Evolutionary conservation across 2,113 vertebrate species (phyloP), one percentile per base, ranked within the genome.

Genomic region (Pseudorhombus dupliciocellatus): DNA sequence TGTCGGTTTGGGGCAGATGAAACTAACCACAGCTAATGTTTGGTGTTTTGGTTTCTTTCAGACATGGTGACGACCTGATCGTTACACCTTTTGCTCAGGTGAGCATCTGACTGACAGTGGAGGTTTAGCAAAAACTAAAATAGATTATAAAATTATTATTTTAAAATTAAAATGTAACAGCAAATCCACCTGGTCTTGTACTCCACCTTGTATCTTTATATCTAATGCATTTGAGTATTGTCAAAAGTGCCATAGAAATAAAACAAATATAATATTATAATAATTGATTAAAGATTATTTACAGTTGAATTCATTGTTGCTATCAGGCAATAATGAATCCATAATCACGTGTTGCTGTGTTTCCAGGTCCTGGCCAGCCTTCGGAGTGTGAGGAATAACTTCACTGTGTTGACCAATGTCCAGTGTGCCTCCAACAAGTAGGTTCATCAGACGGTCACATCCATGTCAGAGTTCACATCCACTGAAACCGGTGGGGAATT

Each of bases 21-120:
- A 51, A n/a, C 9, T 57, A 10, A 57, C 21, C 12, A 56, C 26
- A 31, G 54, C 12, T 59, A 4, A 22, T 21, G 21, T 59, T 34
- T 59, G 57, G 5, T 87, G 10, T 72, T 12, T 21, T 50, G 11
- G 11, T n/a, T 50, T n/a, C 76, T 87, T 84, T 1, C 81, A 99
- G 98, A 92, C 97, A 99, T 8, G 98, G 97, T 11, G 98, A 99
- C 74, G 98, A 99, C 95, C 88, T 99, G 93, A 99, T 99, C 9
- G 97, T 99, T 75, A 99, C 98, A 3, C 98, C 98, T 12, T 99
- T 99, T 67, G 98, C 98, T 80, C 98, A 99, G 94, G 94, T 94
- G 89, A 91, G 51, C 58, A 55, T 75, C 56, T 46, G 4, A 20
- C 7, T 25, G 15, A 18, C 31, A 37, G 16, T 18, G 34, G 10